Conservation (phyloP, 2,113 vertebrate genomes). For the Trinectes maculatus region DNA sequence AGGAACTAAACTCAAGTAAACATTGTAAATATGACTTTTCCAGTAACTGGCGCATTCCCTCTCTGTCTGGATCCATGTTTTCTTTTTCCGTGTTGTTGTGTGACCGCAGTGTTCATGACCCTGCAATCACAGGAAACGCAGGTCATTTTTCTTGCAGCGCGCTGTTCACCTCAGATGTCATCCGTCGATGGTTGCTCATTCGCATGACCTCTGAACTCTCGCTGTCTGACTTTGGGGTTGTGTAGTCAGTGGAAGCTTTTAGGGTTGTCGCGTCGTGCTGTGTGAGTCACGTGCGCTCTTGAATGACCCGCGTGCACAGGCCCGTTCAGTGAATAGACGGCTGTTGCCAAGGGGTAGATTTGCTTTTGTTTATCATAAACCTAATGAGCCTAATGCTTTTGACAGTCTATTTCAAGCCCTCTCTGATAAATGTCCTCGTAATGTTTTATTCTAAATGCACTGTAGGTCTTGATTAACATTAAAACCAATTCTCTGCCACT, state of each 20-base stretch:
- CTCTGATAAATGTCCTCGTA: constrained; percentile 46
- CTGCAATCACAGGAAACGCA: constrained; percentile 3
- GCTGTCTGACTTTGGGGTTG: constrained; percentile 38
- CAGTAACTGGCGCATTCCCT: neutral
- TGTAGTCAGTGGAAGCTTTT: constrained; percentile 45
- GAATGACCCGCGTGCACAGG: constrained; percentile 43
- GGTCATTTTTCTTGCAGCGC: constrained; percentile 22
- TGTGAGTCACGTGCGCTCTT: constrained; percentile 52
- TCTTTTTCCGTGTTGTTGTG: neutral
- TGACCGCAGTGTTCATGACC: constrained; percentile 9
- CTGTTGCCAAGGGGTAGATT: constrained; percentile 33
- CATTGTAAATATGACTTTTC: neutral
- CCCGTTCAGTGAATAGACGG: constrained; percentile 34
- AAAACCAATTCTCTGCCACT: constrained; percentile 31
- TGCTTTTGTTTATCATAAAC: constrained; percentile 52
- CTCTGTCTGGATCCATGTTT: neutral
- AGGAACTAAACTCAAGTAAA: neutral
- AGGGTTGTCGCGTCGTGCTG: constrained; percentile 47
- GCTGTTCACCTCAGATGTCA: constrained; percentile 25
- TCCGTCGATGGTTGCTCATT: constrained; percentile 32
- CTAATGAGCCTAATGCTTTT: constrained; percentile 40
- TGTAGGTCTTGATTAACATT: constrained; percentile 59
- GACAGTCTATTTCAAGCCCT: constrained; percentile 33
- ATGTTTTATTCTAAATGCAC: constrained; percentile 38
- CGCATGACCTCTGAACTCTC: constrained; percentile 40